Conservation (phyloP, 2,113 vertebrate genomes). For the Heterocephalus glaber region DNA sequence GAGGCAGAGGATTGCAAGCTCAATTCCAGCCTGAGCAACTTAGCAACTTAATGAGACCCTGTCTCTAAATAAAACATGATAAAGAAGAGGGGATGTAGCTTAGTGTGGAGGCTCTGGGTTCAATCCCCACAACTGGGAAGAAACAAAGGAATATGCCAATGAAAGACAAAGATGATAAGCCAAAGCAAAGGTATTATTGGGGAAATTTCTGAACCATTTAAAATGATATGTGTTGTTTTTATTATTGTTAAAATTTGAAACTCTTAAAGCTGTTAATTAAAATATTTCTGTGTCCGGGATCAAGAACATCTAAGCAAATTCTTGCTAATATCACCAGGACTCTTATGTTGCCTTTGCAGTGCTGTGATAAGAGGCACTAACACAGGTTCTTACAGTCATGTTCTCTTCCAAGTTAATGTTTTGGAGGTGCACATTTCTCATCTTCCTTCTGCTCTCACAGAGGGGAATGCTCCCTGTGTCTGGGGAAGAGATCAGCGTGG, state of each 20-base stretch:
- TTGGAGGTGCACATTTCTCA: background rate
- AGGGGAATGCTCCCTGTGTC: background rate
- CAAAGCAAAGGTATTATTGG: background rate
- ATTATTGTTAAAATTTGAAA: background rate
- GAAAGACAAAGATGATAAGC: background rate
- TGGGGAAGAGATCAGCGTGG: background rate
- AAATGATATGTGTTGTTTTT: background rate
- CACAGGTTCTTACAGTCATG: background rate
- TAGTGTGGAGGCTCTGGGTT: background rate
- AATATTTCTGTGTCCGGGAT: background rate
- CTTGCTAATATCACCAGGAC: background rate
- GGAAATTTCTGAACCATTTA: background rate
- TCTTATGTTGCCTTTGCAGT: background rate
- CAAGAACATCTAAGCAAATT: background rate
- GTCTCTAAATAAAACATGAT: background rate
- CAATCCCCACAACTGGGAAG: background rate
- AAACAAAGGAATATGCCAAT: background rate
- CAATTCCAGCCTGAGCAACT: background rate
- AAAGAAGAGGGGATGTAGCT: background rate
- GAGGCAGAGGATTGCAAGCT: background rate
- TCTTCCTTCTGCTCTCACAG: background rate
- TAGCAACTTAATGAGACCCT: background rate
- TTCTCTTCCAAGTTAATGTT: background rate
- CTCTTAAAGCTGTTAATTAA: background rate
- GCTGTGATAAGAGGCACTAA: background rate